phyloP scores from a whole-genome alignment of 1,140 invertebrate species.

The Papilio polyxenes region DNA sequence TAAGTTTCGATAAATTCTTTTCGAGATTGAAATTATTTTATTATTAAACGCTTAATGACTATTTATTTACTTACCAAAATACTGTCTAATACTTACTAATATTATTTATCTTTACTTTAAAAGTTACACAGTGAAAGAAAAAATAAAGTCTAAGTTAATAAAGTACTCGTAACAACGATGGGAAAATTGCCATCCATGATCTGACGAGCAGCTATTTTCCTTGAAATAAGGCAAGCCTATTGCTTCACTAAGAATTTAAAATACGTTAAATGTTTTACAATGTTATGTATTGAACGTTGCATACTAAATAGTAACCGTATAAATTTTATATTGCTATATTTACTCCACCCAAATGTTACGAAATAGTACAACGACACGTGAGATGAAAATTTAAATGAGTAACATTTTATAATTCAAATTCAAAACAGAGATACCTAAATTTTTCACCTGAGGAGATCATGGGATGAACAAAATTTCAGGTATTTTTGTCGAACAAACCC shows the following conservation, averaged over 20 bases:
- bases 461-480: too few species aligned
- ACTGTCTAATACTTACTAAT: too few species aligned
- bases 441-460: too few species aligned
- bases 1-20: background rate
- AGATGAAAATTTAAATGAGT: too few species aligned
- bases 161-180: background rate
- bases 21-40: background rate
- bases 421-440: too few species aligned
- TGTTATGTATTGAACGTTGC: background rate
- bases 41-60: background rate
- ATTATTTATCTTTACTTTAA: too few species aligned
- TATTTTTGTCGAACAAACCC: too few species aligned
- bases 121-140: too few species aligned
- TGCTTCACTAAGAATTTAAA: constrained; percentile 1
- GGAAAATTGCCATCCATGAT: constrained; percentile 11
- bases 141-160: background rate
- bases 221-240: background rate
- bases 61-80: background rate
- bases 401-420: too few species aligned
- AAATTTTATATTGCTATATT: background rate
- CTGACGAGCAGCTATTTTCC: background rate
- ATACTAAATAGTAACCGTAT: constrained; percentile 2
- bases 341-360: too few species aligned
- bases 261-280: background rate
- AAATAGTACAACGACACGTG: too few species aligned